A percentile compares a stretch with the other conserved stretches of the same genome.
Evolutionary conservation across 2,113 vertebrate species (phyloP).

Genomic region (Hydrolagus affinis): DNA sequence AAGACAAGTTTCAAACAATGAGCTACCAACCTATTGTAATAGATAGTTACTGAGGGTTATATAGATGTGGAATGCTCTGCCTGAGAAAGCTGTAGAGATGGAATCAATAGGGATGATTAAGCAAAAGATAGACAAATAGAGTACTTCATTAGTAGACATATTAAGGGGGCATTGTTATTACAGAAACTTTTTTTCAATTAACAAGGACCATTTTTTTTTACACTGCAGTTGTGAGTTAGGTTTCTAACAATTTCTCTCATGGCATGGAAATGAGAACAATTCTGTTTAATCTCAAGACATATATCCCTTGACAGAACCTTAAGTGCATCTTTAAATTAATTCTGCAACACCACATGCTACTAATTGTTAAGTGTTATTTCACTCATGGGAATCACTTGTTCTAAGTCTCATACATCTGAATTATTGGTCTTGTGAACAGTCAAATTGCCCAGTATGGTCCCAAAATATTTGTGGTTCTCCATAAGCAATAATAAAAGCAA

Average conservation of each 20-base stretch:
- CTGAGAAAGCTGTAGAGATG: too few species aligned
- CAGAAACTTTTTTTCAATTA: neutral
- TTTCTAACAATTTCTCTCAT: neutral
- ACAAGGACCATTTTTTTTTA: neutral
- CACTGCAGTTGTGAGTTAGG: neutral
- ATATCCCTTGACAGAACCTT: neutral
- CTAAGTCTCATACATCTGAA: neutral
- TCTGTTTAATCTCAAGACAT: neutral
- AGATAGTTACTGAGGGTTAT: too few species aligned
- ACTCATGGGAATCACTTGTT: neutral
- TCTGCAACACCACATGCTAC: neutral
- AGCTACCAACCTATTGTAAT: too few species aligned
- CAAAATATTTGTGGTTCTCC: neutral
- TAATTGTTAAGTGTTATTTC: neutral
- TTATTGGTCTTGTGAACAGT: neutral
- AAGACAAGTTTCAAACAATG: too few species aligned
- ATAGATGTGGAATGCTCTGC: too few species aligned
- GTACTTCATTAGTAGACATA: too few species aligned
- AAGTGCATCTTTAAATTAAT: neutral
- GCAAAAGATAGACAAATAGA: too few species aligned
- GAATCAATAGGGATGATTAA: too few species aligned
- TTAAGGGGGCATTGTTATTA: neutral
- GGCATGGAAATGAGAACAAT: neutral
- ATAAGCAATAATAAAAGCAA: neutral
- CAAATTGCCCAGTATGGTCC: neutral